A percentile compares a stretch with the other conserved stretches of the same genome.
Conservation (phyloP, 1,140 invertebrate genomes). For the Calosoma granatense region DNA sequence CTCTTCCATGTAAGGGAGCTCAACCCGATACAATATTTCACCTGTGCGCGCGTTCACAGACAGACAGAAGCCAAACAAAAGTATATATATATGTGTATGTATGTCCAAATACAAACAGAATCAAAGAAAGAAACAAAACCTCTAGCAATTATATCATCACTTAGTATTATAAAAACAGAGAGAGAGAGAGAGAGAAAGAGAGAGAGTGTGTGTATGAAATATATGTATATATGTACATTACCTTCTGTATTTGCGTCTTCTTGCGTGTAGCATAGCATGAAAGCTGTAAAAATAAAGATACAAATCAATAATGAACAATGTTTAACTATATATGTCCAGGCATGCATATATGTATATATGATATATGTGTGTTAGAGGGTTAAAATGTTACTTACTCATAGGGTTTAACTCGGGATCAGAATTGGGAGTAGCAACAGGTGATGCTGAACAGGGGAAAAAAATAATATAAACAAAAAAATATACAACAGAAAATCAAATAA, state of each 20-base stretch:
- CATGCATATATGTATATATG: too few species aligned
- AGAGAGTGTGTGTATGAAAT: too few species aligned
- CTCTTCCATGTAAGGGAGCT: constrained; percentile 81
- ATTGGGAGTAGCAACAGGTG: constrained; percentile 27
- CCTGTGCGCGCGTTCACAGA: constrained; percentile 54
- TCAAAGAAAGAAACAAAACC: too few species aligned
- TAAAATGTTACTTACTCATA: constrained; percentile 21
- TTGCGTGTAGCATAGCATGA: constrained; percentile 86
- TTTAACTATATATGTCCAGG: constrained; percentile 6
- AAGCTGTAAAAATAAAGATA: constrained; percentile 63
- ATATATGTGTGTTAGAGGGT: constrained; percentile 10
- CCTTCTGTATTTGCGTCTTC: constrained; percentile 80
- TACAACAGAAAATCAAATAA: constrained; percentile 13
- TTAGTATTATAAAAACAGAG: too few species aligned
- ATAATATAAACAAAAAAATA: constrained; percentile 20
- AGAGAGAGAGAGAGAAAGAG: too few species aligned
- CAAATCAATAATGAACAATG: constrained; percentile 6
- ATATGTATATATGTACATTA: constrained; percentile 54
- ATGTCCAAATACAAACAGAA: not conserved
- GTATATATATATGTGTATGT: not conserved
- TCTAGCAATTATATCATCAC: too few species aligned
- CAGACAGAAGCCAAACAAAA: constrained; percentile 41
- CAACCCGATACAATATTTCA: constrained; percentile 82
- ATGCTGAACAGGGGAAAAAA: constrained; percentile 29
- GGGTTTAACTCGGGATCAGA: constrained; percentile 27